Conservation (phyloP, 2,888 invertebrate species). For the Steromphala cineraria region DNA sequence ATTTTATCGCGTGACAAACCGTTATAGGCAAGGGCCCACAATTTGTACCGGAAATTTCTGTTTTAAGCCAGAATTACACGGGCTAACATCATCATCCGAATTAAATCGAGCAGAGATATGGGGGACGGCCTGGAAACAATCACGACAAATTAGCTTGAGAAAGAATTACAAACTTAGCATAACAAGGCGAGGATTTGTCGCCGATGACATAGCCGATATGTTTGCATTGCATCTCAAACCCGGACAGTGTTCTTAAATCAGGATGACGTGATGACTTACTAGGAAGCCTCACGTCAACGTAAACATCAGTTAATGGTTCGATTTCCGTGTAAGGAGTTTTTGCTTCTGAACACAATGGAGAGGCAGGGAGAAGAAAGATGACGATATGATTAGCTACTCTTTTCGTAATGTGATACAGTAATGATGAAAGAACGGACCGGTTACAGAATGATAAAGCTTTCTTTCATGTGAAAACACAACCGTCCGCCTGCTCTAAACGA, state of each 20-base stretch:
- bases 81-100: background rate
- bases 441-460: background rate
- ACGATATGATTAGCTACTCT: background rate
- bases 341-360: background rate
- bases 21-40: background rate
- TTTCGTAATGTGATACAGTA: background rate
- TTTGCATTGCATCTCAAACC: background rate
- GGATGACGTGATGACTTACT: background rate
- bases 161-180: background rate
- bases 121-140: background rate
- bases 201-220: background rate
- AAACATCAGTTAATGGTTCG: background rate
- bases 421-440: background rate
- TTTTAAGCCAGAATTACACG: background rate
- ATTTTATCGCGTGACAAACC: background rate
- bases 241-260: background rate
- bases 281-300: background rate
- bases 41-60: background rate
- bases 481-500: background rate
- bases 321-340: background rate
- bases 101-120: background rate
- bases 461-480: background rate
- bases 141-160: background rate
- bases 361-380: background rate
- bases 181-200: background rate